A percentile compares a stretch with the other conserved stretches of the same genome.
phyloP scores from a whole-genome alignment of 2,113 vertebrate species.

The Cepphus grylle region DNA sequence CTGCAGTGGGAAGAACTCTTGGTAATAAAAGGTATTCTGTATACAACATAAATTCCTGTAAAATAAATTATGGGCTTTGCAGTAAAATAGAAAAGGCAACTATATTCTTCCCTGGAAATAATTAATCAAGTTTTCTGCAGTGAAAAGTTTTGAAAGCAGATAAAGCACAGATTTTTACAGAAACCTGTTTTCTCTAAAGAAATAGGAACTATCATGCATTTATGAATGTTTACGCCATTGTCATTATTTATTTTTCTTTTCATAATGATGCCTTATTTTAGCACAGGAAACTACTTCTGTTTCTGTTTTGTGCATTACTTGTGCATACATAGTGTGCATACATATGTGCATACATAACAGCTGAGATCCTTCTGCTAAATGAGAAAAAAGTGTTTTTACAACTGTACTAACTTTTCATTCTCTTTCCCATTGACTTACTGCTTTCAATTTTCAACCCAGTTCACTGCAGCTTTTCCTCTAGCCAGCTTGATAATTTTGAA shows the following conservation, averaged over 20 bases:
- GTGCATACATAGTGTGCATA: too few relatives aligned
- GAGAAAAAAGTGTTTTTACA: background rate
- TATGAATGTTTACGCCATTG: background rate
- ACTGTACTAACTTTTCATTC: background rate
- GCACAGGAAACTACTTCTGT: background rate
- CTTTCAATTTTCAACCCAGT: background rate
- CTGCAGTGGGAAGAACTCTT: background rate
- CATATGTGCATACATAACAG: too few relatives aligned
- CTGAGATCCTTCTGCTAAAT: background rate
- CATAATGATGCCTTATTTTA: background rate
- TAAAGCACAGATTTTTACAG: background rate
- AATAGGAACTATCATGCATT: background rate
- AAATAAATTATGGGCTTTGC: background rate
- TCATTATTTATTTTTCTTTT: background rate
- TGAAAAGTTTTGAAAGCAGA: background rate
- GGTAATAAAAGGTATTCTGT: background rate
- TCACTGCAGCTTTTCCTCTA: background rate
- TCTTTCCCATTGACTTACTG: background rate
- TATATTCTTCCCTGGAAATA: constrained; percentile 10
- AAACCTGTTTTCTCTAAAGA: background rate
- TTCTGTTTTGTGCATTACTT: background rate
- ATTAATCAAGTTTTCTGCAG: constrained; percentile 26
- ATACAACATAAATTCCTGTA: background rate
- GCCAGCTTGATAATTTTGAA: background rate
- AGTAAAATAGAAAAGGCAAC: background rate